Evolutionary conservation across 2,113 vertebrate genomes (phyloP).

Genomic region (Hemicordylus capensis): DNA sequence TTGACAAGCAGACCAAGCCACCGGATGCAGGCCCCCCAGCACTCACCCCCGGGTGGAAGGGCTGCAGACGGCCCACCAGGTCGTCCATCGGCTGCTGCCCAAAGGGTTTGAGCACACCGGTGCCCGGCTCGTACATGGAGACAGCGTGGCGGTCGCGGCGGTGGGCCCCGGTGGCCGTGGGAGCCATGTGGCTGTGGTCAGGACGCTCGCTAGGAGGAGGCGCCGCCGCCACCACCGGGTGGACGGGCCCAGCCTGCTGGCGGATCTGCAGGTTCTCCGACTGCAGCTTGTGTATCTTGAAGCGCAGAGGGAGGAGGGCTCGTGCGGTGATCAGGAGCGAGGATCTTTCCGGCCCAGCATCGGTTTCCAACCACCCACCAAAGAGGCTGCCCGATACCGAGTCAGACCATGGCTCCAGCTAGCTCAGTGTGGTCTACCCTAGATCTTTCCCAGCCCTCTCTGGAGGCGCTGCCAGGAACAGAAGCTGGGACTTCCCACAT

Average conservation of each 20-base stretch:
- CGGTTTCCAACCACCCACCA: too few relatives aligned
- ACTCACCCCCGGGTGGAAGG: constrained; percentile 90
- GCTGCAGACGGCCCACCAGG: constrained; percentile 88
- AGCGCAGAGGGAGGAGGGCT: not conserved
- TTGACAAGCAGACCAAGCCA: too few relatives aligned
- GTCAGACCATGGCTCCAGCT: too few relatives aligned
- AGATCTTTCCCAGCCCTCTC: too few relatives aligned
- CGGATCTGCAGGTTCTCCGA: constrained; percentile 92
- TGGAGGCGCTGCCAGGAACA: too few relatives aligned
- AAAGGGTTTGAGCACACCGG: constrained; percentile 82
- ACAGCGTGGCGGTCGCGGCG: constrained; percentile 93
- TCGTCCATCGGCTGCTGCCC: constrained; percentile 87
- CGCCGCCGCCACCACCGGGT: constrained; percentile 54
- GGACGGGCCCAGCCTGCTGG: constrained; percentile 69
- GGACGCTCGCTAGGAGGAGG: constrained; percentile 71
- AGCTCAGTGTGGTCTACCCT: too few relatives aligned
- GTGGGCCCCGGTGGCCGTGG: constrained; percentile 46
- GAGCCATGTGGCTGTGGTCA: constrained; percentile 64
- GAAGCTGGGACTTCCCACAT: too few relatives aligned
- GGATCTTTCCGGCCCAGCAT: too few relatives aligned
- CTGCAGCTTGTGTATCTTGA: constrained; percentile 95
- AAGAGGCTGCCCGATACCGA: too few relatives aligned
- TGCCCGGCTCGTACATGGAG: constrained; percentile 96
- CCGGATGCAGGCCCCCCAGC: not conserved
- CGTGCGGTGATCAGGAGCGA: too few relatives aligned